Percentiles rank a stretch among this genome's conserved stretches.
phyloP scores from a whole-genome alignment of 2,113 vertebrate species.

The Euleptes europaea region DNA sequence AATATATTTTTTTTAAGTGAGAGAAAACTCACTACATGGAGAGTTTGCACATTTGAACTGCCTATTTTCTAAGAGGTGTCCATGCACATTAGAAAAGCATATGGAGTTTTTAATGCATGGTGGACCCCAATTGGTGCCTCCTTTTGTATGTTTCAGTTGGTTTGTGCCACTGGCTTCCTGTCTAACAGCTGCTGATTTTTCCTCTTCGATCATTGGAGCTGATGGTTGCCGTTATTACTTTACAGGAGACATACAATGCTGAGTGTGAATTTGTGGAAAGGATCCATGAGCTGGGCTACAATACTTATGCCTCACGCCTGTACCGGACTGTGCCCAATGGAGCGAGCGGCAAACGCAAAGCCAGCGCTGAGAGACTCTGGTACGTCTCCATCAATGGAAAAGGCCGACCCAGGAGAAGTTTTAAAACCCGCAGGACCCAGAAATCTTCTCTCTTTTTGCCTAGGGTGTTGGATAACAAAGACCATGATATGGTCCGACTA shows the following conservation, averaged over 20 bases:
- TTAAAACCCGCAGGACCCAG: conserved; percentile 93
- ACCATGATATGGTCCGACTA: conserved; percentile 87
- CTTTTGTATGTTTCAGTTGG: neutral
- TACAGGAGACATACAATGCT: conserved; percentile 86
- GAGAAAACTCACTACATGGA: neutral
- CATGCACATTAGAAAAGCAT: neutral
- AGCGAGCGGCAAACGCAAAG: conserved; percentile 66
- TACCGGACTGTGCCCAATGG: conserved; percentile 81
- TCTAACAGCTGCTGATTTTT: neutral
- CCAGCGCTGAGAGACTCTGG: conserved; percentile 88
- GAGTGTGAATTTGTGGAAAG: conserved; percentile 97
- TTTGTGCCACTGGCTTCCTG: neutral
- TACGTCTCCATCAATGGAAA: conserved; percentile 96
- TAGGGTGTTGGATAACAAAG: conserved; percentile 89
- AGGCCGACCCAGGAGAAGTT: conserved; percentile 92
- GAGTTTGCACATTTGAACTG: neutral
- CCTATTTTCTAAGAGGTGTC: neutral
- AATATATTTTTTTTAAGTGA: neutral
- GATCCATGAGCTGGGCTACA: conserved; percentile 95
- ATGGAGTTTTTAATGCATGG: neutral
- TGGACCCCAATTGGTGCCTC: fast-evolving
- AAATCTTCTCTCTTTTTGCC: conserved; percentile 97
- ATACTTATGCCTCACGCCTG: conserved; percentile 91
- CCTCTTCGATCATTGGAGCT: neutral
- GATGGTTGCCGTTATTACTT: neutral